Evolutionary conservation across 2,888 invertebrate genomes (phyloP).

Genomic region (Morpho deidamia): DNA sequence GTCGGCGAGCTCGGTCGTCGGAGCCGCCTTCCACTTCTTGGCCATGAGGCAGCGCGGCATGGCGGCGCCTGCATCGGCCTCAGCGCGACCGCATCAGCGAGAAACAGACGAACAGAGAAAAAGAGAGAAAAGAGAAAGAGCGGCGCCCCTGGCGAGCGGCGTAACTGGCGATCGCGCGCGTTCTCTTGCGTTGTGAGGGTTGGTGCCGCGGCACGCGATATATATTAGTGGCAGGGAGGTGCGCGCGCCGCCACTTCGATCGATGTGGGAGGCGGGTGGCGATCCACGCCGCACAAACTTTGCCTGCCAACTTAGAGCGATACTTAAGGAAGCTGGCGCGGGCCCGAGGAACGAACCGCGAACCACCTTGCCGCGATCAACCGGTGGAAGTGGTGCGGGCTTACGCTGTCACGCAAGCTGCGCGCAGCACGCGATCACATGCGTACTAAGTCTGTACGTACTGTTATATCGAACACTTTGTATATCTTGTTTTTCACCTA

Average conservation of each 20-base stretch:
- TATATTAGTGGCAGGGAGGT: slow-evolving; percentile 63
- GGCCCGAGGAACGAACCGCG: slow-evolving; percentile 21
- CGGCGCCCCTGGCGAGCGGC: slow-evolving; percentile 75
- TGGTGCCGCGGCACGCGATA: slow-evolving; percentile 57
- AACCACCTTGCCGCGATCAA: slow-evolving; percentile 44
- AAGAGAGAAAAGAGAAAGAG: slow-evolving; percentile 75
- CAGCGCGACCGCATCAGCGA: slow-evolving; percentile 74
- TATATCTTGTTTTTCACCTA: too few species aligned
- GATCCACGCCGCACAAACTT: slow-evolving; percentile 55
- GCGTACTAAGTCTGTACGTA: neutral
- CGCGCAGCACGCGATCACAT: slow-evolving; percentile 13
- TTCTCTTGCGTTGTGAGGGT: slow-evolving; percentile 78
- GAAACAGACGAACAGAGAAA: slow-evolving; percentile 76
- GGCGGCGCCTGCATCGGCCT: slow-evolving; percentile 79
- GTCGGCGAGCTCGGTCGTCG: slow-evolving; percentile 79
- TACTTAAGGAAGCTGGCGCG: slow-evolving; percentile 43
- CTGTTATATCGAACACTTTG: neutral
- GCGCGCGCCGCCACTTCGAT: slow-evolving; percentile 69
- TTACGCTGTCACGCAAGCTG: slow-evolving; percentile 29
- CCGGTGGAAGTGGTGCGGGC: slow-evolving; percentile 49
- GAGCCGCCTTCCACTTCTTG: slow-evolving; percentile 93
- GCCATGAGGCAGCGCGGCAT: slow-evolving; percentile 98
- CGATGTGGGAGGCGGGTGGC: slow-evolving; percentile 50
- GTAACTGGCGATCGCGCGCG: slow-evolving; percentile 71
- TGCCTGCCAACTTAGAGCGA: slow-evolving; percentile 56